Evolutionary conservation across 2,888 invertebrate genomes (phyloP).

Genomic region (Agriopis aurantiaria): DNA sequence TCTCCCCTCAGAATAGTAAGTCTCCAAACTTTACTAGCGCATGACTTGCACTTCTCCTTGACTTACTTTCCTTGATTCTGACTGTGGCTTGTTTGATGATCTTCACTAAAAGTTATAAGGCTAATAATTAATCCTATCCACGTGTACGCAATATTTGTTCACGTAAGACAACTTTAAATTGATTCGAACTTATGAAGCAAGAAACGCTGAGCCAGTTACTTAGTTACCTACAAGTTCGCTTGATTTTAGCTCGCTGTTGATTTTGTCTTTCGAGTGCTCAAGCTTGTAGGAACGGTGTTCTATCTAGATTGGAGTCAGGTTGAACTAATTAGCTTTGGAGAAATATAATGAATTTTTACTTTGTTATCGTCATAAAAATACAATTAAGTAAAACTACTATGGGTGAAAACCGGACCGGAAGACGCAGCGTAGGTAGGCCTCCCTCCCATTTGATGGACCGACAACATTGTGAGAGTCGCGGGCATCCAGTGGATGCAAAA

Average conservation of each 20-base stretch:
- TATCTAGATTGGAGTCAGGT: neutral
- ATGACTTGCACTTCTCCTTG: no score
- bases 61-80: no score
- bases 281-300: neutral
- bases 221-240: constrained; percentile 1
- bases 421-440: no score
- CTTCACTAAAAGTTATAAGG: neutral
- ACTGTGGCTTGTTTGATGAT: no score
- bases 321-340: neutral
- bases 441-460: no score
- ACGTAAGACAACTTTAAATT: constrained; percentile 24
- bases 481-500: no score
- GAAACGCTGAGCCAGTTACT: constrained; percentile 33
- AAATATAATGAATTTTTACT: neutral
- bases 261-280: constrained; percentile 4
- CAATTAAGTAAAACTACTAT: no score
- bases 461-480: no score
- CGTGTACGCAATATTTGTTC: constrained; percentile 11
- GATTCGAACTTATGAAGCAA: constrained; percentile 24
- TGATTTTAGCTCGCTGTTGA: constrained; percentile 8
- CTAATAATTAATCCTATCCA: constrained; percentile 3
- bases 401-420: no score
- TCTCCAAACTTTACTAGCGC: no score
- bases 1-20: no score
- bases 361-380: neutral